phyloP scores from a whole-genome alignment of 1,140 invertebrate species.

The Drosophila melanogaster region DNA sequence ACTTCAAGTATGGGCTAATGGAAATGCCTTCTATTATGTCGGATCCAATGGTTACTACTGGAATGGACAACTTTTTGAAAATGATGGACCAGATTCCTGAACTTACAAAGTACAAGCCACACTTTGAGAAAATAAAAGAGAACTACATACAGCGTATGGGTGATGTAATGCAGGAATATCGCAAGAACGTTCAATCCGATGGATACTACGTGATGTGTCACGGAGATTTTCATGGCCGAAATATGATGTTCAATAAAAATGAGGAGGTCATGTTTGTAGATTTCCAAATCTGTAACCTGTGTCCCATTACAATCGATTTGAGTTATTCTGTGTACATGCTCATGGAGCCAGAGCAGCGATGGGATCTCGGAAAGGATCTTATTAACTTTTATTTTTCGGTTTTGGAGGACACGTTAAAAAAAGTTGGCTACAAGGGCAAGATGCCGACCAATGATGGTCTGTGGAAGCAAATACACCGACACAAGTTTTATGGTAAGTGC shows the following conservation, averaged over 20 bases:
- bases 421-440: slow-evolving; percentile 45
- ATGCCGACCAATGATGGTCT: slow-evolving; percentile 43
- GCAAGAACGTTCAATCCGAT: slow-evolving; percentile 12
- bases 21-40: slow-evolving; percentile 13
- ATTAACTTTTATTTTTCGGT: slow-evolving; percentile 55
- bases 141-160: slow-evolving; percentile 1
- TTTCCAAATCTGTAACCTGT: slow-evolving; percentile 64
- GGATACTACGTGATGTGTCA: slow-evolving; percentile 60
- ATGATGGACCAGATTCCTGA: slow-evolving; percentile 36
- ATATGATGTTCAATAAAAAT: slow-evolving; percentile 63
- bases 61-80: slow-evolving; percentile 44
- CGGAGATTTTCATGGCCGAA: slow-evolving; percentile 67
- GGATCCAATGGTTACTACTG: slow-evolving; percentile 35
- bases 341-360: slow-evolving; percentile 40
- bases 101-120: slow-evolving; percentile 40
- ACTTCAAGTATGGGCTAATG: slow-evolving; percentile 42
- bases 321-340: slow-evolving; percentile 61
- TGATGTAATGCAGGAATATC: slow-evolving; percentile 31
- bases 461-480: slow-evolving; percentile 36
- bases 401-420: slow-evolving; percentile 49
- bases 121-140: slow-evolving; percentile 43
- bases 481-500: slow-evolving; percentile 49
- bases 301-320: slow-evolving; percentile 48
- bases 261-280: slow-evolving; percentile 67
- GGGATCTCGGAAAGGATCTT: slow-evolving; percentile 31